phyloP scores from a whole-genome alignment of 2,113 vertebrate species.

The Bos indicus region DNA sequence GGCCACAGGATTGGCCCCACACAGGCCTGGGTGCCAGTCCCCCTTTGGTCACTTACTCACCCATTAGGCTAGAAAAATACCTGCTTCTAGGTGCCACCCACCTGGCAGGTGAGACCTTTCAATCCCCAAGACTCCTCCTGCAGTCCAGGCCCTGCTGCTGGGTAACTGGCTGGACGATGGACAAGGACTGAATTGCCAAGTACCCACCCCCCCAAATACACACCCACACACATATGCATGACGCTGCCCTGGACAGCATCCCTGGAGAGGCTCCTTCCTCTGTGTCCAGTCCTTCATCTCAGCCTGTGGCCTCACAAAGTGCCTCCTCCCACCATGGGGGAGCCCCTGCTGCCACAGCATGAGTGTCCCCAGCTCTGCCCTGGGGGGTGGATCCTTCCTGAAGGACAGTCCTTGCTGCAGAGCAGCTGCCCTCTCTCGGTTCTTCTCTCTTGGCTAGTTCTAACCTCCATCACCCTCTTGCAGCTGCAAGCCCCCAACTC shows the following conservation, averaged over 20 bases:
- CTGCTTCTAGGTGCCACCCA: not conserved
- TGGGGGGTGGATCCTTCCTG: rapidly evolving
- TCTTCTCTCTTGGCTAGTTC: not conserved
- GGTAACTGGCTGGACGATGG: not conserved
- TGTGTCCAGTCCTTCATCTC: not conserved
- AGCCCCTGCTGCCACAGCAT: not conserved
- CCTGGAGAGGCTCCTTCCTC: not conserved
- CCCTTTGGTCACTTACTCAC: not conserved
- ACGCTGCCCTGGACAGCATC: not conserved
- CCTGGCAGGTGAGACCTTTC: not conserved
- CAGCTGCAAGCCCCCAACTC: not conserved
- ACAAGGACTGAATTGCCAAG: not conserved
- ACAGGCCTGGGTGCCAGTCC: not conserved
- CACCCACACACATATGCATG: rapidly evolving
- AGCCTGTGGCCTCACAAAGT: too few relatives aligned
- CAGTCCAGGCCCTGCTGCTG: not conserved
- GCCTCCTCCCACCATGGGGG: not conserved
- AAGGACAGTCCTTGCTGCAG: not conserved
- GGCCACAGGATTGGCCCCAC: not conserved
- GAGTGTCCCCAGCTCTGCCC: not conserved
- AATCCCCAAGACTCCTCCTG: not conserved
- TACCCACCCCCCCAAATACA: not conserved
- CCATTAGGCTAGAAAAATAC: not conserved
- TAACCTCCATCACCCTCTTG: not conserved
- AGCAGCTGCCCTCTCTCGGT: not conserved